Evolutionary conservation across 2,888 invertebrate species (phyloP), one percentile per base, ranked within the genome.

Genomic region (Chrysina gloriosa): DNA sequence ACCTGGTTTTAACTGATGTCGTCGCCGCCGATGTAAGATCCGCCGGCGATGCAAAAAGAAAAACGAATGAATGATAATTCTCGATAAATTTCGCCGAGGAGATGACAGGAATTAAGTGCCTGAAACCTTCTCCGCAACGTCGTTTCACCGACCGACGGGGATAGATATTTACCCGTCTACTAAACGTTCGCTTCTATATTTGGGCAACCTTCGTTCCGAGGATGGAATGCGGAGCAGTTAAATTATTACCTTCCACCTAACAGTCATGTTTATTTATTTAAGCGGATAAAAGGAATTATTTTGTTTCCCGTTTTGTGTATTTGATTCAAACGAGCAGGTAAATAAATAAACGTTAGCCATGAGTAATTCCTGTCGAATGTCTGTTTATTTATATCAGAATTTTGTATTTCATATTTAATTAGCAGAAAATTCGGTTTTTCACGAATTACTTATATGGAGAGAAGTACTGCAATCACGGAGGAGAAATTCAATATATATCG

Each of bases 1-100:
- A 45, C 45, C 45, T 21, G 45, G 21, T 45, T 45, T 7, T 45
- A 45, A 19, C 45, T 45, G 19, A 21, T 45, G n/a, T n/a, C n/a
- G n/a, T n/a, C n/a, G n/a, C n/a, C n/a, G n/a, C 45, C 21, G 21
- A 45, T 14, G 36, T 9, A 5, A 19, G 45, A 45, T 45, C 21
- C 45, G 45, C 29, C 19, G 16, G 52, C 31, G 6, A 52, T 31
- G 56, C 11, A 56, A 56, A 56, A 27, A 42, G 27, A 19, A 21
- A 27, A 42, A 19, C 7, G 58, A 42, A 61, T 29, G 42, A 61
- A 61, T 42, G 58, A 42, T 61, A 61, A 61, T 61, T 61, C 42
- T 2, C 14, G 42, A 42, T 42, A 61, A 61, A 42, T 61, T 61
- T 61, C 16, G 14, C 4, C 11, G 27, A 42, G 42, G 2, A 42